phyloP scores from a whole-genome alignment of 1,140 invertebrate genomes.

The Brachystomella parvula region DNA sequence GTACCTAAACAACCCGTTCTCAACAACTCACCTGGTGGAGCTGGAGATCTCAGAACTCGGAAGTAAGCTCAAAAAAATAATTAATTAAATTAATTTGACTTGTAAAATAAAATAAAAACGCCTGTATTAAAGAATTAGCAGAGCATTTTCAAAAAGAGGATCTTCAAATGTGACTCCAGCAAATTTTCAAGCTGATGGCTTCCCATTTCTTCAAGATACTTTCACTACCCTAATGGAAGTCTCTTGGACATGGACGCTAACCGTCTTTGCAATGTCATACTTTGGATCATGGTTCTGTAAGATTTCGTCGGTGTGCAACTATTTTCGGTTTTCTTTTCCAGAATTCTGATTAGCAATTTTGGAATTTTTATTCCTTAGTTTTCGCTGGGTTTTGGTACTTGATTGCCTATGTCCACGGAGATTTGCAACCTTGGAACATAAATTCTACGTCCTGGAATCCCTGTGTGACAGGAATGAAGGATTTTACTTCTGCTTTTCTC shows the following conservation, averaged over 20 bases:
- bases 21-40: too few relatives aligned
- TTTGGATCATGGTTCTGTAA: conserved; percentile 16
- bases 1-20: too few relatives aligned
- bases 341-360: not conserved
- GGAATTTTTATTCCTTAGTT: conserved; percentile 10
- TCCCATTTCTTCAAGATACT: conserved; percentile 9
- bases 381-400: conserved; percentile 13
- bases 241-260: conserved; percentile 11
- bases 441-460: not conserved
- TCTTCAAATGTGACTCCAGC: conserved; percentile 8
- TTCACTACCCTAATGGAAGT: conserved; percentile 18
- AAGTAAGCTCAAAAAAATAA: not conserved
- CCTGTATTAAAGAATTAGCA: conserved; percentile 9
- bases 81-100: not conserved
- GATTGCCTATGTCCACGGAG: conserved; percentile 16
- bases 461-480: conserved; percentile 13
- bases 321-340: not conserved
- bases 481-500: conserved; percentile 17
- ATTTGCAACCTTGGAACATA: not conserved
- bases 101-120: too few relatives aligned
- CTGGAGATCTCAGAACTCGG: too few relatives aligned
- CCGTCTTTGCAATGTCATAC: conserved; percentile 8
- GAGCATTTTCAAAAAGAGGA: conserved; percentile 9
- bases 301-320: not conserved
- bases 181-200: conserved; percentile 8